Percentiles rank a stretch among this genome's conserved stretches.
Evolutionary conservation across 1,140 invertebrate species (phyloP).

Genomic region (Apolygus lucorum): DNA sequence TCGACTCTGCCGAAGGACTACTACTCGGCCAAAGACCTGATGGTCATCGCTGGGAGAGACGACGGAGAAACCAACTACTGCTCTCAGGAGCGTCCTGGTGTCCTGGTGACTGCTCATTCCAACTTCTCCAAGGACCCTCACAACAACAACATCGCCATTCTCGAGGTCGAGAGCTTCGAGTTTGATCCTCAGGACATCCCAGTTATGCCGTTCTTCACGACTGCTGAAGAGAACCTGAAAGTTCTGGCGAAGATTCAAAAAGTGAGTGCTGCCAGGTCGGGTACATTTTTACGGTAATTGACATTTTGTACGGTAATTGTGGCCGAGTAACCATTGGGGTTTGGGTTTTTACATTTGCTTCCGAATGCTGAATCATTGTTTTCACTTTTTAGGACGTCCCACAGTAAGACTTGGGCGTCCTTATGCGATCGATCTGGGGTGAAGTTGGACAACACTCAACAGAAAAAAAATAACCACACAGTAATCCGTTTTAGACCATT

Average conservation of each 20-base stretch:
- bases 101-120: background rate
- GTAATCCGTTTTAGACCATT: no score
- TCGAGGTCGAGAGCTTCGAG: background rate
- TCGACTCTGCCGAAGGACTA: conserved; percentile 1
- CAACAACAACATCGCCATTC: background rate
- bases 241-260: background rate
- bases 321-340: no score
- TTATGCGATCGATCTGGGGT: no score
- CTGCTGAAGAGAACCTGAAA: background rate
- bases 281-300: no score
- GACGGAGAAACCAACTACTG: background rate
- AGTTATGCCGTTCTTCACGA: background rate
- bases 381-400: no score
- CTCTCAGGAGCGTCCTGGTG: background rate
- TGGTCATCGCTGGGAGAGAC: background rate
- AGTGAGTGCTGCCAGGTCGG: no score
- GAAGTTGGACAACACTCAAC: no score
- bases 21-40: conserved; percentile 1
- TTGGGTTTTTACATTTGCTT: no score
- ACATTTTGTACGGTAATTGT: no score
- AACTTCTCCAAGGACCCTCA: background rate
- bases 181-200: background rate
- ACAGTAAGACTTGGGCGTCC: no score
- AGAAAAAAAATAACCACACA: no score
- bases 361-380: no score